A percentile compares a stretch with the other conserved stretches of the same genome.
These are phyloP conservation scores for Moxostoma hubbsi DNA, from an alignment of 2,797 vertebrate genomes.

Conservation along the genomic window DNA sequence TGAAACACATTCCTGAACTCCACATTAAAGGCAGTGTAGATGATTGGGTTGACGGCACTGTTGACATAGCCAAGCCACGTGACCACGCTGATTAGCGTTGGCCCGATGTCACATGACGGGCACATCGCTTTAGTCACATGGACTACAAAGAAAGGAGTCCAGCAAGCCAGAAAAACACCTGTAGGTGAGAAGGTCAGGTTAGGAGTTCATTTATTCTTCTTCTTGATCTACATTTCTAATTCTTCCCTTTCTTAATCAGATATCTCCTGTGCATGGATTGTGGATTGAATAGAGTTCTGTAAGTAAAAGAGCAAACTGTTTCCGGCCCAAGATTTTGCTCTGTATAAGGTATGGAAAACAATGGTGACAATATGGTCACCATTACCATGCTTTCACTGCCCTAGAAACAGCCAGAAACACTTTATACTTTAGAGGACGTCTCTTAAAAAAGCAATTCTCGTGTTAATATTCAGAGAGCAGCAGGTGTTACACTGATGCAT, in stretches of 20 bases:
- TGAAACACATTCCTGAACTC: conserved; percentile 81
- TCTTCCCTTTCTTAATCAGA: not conserved
- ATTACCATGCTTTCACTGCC: not conserved
- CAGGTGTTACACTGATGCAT: conserved; percentile 16
- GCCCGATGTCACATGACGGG: conserved; percentile 71
- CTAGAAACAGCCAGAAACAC: conserved; percentile 16
- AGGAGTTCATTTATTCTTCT: not conserved
- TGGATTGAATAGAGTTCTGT: not conserved
- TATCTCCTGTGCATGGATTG: not conserved
- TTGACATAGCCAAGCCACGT: conserved; percentile 82
- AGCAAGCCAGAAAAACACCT: conserved; percentile 81
- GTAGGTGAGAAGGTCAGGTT: conserved; percentile 22
- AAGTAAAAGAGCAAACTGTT: not conserved
- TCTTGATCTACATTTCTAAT: conserved; percentile 1
- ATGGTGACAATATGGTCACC: not conserved
- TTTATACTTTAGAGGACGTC: conserved; percentile 1
- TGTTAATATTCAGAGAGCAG: conserved; percentile 1
- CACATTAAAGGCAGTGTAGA: conserved; percentile 78
- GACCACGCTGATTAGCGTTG: conserved; percentile 77
- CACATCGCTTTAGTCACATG: conserved; percentile 79
- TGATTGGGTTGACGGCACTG: conserved; percentile 80
- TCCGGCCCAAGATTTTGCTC: not conserved
- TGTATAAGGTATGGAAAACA: not conserved
- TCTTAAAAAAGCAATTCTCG: conserved; percentile 5
- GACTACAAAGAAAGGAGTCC: conserved; percentile 80